Evolutionary conservation across 2,797 vertebrate genomes (phyloP), one percentile per base, ranked within the genome.

Genomic region (Lepus townsendii): DNA sequence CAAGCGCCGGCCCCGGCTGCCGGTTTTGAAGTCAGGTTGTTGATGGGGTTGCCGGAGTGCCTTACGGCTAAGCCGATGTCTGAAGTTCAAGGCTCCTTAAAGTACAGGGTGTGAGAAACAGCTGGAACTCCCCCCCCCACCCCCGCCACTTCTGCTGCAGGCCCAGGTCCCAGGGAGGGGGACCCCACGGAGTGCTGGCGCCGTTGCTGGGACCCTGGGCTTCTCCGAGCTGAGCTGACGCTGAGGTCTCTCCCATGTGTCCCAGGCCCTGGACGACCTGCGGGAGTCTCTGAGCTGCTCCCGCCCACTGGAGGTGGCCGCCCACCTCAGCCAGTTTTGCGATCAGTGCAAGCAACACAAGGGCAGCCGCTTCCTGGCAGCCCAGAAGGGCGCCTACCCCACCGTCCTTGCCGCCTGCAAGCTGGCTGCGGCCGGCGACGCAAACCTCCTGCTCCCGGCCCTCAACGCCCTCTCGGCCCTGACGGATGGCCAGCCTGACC

Each of bases 401-500:
- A 86, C 98, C n/a, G 98, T 99, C 52, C 97, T 99, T 2, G 98
- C 98, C 0, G 98, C 98, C 91, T 99, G 99, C 97, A 98, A 97
- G 96, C 97, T 98, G 96, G 98, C 98, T 0, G 97, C 97, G 0
- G 66, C 95, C 0, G 97, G 96, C 0, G 97, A 99, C 84, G 95
- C 77, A 2, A 96, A 93, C 11, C 83, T 98, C 0, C 94, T 98
- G 52, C 90, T 98, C 0, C 98, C 98, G 0, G 97, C 98, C 42
- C 94, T 99, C 2, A 86, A 83, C 0, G 98, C 99, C 7, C 98
- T 99, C 57, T 97, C 97, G 0, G 98, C 98, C 0, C 94, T 99
- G 69, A 98, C 98, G 2, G 99, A 99, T 0, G 99, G 99, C 54
- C 99, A 99, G 96, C 99, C 99, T 0, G 99, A 99, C 96, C 98